phyloP scores from a whole-genome alignment of 2,797 vertebrate genomes.

The Oceanodroma leucorhoa region DNA sequence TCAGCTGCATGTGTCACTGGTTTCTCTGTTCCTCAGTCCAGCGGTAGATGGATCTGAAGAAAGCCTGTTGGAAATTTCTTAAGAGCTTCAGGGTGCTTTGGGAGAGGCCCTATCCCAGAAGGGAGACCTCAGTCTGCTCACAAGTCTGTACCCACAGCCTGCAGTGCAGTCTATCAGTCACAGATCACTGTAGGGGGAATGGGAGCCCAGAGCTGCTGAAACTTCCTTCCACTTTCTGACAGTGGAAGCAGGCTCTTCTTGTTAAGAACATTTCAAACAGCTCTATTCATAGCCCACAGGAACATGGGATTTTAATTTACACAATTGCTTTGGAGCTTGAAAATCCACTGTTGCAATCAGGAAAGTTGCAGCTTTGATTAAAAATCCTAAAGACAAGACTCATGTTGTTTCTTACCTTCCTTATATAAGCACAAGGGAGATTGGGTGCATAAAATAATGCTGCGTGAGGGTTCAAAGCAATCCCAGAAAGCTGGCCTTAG shows the following conservation, averaged over 20 bases:
- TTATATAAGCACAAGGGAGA: conserved; percentile 32
- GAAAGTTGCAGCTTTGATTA: conserved; percentile 35
- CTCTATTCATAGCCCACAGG: background rate
- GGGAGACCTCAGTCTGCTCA: background rate
- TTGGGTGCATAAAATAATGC: conserved; percentile 36
- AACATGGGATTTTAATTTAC: conserved; percentile 15
- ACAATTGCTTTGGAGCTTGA: background rate
- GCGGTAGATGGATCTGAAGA: background rate
- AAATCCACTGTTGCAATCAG: conserved; percentile 24
- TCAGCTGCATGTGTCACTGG: background rate
- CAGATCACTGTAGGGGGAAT: too few relatives aligned
- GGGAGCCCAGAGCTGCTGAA: background rate
- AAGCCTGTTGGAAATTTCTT: too few relatives aligned
- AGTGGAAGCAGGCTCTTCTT: background rate
- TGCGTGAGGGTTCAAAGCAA: conserved; percentile 53
- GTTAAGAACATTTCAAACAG: background rate
- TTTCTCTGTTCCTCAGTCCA: background rate
- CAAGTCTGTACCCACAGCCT: background rate
- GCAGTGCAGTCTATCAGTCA: too few relatives aligned
- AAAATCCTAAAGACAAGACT: conserved; percentile 28
- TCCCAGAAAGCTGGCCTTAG: background rate
- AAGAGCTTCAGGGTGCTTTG: background rate
- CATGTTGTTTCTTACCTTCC: background rate
- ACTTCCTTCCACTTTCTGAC: background rate
- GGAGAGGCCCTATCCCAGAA: background rate